Conservation (phyloP, 2,888 invertebrate genomes). For the Drosophila percnosoma region DNA sequence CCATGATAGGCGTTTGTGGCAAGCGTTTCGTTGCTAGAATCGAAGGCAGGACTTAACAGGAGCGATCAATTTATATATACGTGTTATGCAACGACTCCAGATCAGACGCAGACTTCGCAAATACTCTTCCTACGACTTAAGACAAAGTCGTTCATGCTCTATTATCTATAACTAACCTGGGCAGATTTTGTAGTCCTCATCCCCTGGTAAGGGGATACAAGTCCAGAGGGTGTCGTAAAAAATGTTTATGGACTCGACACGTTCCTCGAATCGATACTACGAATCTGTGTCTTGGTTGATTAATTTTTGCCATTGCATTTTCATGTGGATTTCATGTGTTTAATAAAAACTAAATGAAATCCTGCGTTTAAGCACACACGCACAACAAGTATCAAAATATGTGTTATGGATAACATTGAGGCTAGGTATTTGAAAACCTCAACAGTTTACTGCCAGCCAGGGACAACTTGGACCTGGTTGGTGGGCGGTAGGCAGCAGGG, state of each 20-base stretch:
- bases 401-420: constrained; percentile 57
- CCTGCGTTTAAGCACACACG: constrained; percentile 53
- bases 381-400: constrained; percentile 49
- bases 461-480: neutral
- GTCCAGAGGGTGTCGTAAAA: constrained; percentile 1
- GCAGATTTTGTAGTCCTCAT: neutral
- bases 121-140: neutral
- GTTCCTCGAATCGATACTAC: neutral
- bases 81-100: neutral
- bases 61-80: neutral
- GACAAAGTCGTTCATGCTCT: neutral
- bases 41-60: neutral
- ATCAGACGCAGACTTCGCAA: neutral
- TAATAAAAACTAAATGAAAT: constrained; percentile 58
- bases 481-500: too few species aligned
- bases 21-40: neutral
- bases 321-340: constrained; percentile 34
- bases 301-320: constrained; percentile 24
- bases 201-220: too few species aligned
- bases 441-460: constrained; percentile 57
- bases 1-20: constrained; percentile 2
- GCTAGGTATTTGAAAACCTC: constrained; percentile 68
- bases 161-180: neutral
- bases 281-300: constrained; percentile 9
- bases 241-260: neutral